A percentile compares a stretch with the other conserved stretches of the same genome.
Conservation (phyloP, 2,888 invertebrate genomes). For the Netelia fuscicornis region DNA sequence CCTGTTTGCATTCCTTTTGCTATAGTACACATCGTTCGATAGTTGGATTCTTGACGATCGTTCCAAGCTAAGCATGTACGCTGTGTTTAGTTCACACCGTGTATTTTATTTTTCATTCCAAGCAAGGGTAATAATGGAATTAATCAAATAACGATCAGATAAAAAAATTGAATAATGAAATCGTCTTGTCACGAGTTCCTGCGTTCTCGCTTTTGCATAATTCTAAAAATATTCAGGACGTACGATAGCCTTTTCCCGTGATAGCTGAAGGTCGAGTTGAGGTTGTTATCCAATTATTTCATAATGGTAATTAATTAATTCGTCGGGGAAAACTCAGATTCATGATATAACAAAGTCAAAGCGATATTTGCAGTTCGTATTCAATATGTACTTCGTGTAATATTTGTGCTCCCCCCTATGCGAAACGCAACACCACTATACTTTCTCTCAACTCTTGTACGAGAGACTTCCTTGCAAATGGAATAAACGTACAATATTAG, state of each 20-base stretch:
- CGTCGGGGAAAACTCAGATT: no score
- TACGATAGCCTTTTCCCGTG: not conserved
- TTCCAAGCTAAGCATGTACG: not conserved
- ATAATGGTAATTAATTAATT: not conserved
- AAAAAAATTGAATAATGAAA: not conserved
- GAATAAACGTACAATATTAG: no score
- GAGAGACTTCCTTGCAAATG: no score
- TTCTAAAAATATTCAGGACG: not conserved
- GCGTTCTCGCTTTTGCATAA: not conserved
- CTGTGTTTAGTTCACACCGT: not conserved
- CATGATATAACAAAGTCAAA: no score
- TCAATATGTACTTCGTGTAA: no score
- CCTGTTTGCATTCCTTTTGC: constrained; percentile 71
- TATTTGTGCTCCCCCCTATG: no score
- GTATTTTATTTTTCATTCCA: not conserved
- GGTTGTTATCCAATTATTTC: not conserved
- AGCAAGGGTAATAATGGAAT: not conserved
- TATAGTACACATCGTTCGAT: constrained; percentile 12
- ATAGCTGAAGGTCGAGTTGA: not conserved
- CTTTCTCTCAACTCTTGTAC: no score
- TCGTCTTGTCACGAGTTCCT: constrained; percentile 1
- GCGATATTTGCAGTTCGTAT: no score
- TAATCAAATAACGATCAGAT: not conserved
- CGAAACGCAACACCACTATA: no score
- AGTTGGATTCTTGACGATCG: not conserved